Evolutionary conservation across 2,888 invertebrate genomes (phyloP).

Genomic region (Thecocarcelia acutangulata): DNA sequence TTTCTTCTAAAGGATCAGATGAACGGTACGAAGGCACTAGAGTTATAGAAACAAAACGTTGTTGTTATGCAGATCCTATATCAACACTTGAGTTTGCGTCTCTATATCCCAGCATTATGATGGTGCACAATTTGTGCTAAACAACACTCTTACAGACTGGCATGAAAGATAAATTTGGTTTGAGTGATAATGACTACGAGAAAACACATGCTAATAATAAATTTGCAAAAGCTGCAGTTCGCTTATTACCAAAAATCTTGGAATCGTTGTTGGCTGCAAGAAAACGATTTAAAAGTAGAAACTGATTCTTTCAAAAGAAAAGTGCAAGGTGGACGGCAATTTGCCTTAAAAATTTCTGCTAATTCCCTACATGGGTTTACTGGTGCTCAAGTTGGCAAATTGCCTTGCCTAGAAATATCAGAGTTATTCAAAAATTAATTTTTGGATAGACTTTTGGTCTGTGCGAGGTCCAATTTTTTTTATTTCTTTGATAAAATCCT

Average conservation of each 20-base stretch:
- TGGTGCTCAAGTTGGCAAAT: constrained; percentile 84
- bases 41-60: constrained; percentile 97
- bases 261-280: constrained; percentile 94
- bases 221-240: constrained; percentile 93
- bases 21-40: constrained; percentile 99
- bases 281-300: constrained; percentile 96
- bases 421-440: no score
- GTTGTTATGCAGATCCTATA: constrained; percentile 98
- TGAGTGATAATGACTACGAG: constrained; percentile 88
- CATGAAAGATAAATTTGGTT: constrained; percentile 81
- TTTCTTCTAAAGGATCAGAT: constrained; percentile 89
- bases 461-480: no score
- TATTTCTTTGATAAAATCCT: no score
- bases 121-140: constrained; percentile 99
- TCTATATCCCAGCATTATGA: constrained; percentile 99
- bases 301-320: constrained; percentile 96
- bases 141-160: constrained; percentile 91
- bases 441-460: no score
- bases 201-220: constrained; percentile 94
- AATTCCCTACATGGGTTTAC: constrained; percentile 99
- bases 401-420: constrained; percentile 81
- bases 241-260: constrained; percentile 96
- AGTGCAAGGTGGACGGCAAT: constrained; percentile 97
- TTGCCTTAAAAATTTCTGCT: constrained; percentile 98
- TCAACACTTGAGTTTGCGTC: constrained; percentile 99